Evolutionary conservation across 2,797 vertebrate species (phyloP).

Genomic region (Mus caroli): DNA sequence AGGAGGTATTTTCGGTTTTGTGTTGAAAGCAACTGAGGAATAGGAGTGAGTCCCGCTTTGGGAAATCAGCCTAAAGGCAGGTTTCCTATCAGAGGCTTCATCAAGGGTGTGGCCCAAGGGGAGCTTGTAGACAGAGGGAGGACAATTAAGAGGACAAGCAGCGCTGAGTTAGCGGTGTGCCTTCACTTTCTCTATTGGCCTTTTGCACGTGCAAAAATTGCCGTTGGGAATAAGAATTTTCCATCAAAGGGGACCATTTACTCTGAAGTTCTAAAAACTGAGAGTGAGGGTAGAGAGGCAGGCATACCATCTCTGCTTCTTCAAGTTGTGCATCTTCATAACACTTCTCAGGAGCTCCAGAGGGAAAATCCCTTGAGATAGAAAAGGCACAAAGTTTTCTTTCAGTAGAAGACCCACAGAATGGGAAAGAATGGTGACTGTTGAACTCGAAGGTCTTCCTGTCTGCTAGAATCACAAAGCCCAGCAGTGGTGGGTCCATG

Average conservation of each 20-base stretch:
- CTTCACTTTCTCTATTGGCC: conserved; percentile 66
- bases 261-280: conserved; percentile 47
- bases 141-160: background rate
- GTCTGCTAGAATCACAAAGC: conserved; percentile 19
- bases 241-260: conserved; percentile 50
- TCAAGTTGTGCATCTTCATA: background rate
- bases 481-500: background rate
- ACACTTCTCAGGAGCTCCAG: background rate
- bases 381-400: background rate
- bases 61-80: conserved; percentile 53
- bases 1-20: background rate
- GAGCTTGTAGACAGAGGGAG: background rate
- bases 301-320: background rate
- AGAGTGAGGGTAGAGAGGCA: background rate
- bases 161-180: background rate
- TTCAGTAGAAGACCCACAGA: background rate
- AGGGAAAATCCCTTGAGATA: background rate
- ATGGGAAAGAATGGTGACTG: background rate
- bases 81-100: conserved; percentile 31
- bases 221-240: conserved; percentile 50
- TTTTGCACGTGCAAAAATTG: conserved; percentile 50
- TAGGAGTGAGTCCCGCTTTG: background rate
- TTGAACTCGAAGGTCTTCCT: background rate
- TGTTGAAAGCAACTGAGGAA: conserved; percentile 37
- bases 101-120: background rate